phyloP scores from a whole-genome alignment of 2,113 vertebrate species.

The Peucedramus taeniatus region DNA sequence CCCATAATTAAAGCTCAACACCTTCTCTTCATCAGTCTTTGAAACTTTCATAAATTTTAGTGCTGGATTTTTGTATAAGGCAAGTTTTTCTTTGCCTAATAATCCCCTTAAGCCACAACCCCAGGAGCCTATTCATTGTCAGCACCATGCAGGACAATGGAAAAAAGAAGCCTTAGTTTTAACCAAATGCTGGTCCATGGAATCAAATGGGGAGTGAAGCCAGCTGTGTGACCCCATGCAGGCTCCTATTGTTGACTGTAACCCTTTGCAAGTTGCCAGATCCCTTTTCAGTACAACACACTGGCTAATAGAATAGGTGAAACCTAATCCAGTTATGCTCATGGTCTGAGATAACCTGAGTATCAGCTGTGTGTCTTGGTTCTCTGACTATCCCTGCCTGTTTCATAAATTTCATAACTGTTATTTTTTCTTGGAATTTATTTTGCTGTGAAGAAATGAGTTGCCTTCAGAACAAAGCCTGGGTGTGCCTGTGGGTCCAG shows the following conservation, averaged over 20 bases:
- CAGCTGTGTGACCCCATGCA: not conserved
- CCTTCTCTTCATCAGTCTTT: not conserved
- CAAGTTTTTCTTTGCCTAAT: not conserved
- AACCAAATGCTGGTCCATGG: not conserved
- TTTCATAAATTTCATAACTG: not conserved
- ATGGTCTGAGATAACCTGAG: rapidly evolving
- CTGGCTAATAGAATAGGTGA: not conserved
- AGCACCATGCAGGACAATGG: conserved; percentile 13
- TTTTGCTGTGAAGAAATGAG: not conserved
- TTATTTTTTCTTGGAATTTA: not conserved
- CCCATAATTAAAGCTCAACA: not conserved
- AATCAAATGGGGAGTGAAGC: not conserved
- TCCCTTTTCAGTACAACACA: not conserved
- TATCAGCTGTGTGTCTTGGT: not conserved
- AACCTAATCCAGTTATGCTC: not conserved
- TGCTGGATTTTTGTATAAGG: not conserved
- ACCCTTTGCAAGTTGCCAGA: not conserved
- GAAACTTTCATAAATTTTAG: not conserved
- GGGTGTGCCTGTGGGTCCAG: not conserved
- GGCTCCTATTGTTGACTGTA: not conserved
- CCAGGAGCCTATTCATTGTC: not conserved
- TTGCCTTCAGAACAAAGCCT: not conserved
- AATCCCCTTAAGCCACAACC: not conserved
- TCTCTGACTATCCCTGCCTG: not conserved
- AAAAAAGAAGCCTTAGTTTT: conserved; percentile 9